These are phyloP conservation scores for Peromyscus nudipes DNA, from an alignment of 2,797 vertebrate species.

Conservation along the genomic window DNA sequence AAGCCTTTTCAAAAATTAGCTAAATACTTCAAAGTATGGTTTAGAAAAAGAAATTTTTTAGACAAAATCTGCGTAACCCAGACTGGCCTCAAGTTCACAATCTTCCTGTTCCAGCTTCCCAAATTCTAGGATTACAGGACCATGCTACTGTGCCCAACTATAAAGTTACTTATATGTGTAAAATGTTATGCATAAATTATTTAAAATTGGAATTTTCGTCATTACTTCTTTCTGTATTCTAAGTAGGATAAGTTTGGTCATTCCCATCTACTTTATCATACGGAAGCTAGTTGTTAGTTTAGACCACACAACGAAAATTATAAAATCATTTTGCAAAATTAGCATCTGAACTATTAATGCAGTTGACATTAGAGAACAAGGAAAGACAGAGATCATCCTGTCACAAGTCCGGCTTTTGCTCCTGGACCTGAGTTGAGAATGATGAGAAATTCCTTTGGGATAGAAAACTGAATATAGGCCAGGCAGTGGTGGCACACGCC, in stretches of 20 bases:
- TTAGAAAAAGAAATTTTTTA: background rate
- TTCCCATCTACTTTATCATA: constrained; percentile 33
- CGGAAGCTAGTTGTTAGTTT: background rate
- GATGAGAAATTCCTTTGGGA: constrained; percentile 60
- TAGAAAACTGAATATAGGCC: background rate
- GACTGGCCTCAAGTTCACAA: background rate
- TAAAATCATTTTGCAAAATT: constrained; percentile 52
- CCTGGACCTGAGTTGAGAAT: constrained; percentile 15
- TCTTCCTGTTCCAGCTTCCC: background rate
- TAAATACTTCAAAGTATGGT: constrained; percentile 12
- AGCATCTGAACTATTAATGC: background rate
- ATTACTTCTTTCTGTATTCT: constrained; percentile 27
- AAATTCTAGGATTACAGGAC: background rate
- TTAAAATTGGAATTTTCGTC: constrained; percentile 53
- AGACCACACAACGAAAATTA: constrained; percentile 1
- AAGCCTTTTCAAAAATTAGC: constrained; percentile 4
- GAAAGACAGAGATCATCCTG: background rate
- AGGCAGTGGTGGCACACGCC: too few species aligned
- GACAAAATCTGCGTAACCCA: background rate
- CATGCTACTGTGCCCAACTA: background rate
- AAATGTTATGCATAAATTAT: background rate
- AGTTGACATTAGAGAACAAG: constrained; percentile 53
- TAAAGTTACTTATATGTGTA: constrained; percentile 2
- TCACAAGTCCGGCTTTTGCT: constrained; percentile 63
- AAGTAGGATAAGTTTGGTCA: constrained; percentile 37